Evolutionary conservation across 2,113 vertebrate species (phyloP).

Genomic region (Rissa tridactyla): DNA sequence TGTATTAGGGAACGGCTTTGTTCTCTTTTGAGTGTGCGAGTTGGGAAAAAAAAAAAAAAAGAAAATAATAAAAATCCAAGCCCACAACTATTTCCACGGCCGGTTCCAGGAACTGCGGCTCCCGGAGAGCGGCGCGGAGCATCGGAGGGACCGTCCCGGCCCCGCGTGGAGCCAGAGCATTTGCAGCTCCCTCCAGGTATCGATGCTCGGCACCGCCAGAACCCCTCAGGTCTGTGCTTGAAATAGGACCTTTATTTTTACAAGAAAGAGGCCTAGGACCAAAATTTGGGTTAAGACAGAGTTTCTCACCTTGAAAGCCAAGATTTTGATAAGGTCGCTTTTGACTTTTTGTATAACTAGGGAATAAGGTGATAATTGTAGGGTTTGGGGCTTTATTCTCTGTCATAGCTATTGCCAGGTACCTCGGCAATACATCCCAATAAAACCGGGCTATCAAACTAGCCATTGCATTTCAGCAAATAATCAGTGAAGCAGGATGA

Average conservation of each 20-base stretch:
- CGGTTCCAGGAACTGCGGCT: background rate
- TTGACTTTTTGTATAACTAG: background rate
- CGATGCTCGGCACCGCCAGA: background rate
- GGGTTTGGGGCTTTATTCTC: background rate
- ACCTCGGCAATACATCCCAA: background rate
- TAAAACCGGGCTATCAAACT: background rate
- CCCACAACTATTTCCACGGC: background rate
- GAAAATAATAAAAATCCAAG: background rate
- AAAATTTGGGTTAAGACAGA: background rate
- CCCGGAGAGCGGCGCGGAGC: background rate
- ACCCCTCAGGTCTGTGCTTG: background rate
- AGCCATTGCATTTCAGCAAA: background rate
- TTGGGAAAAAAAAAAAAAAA: background rate
- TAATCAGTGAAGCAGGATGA: background rate
- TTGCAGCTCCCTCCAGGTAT: background rate
- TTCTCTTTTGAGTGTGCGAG: background rate
- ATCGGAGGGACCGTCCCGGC: background rate
- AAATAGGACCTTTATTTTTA: background rate
- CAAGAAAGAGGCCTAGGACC: background rate
- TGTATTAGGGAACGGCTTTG: background rate
- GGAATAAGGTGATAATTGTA: background rate
- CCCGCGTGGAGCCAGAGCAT: background rate
- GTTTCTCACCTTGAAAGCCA: background rate
- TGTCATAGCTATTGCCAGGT: background rate
- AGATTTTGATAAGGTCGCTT: background rate